These are phyloP conservation scores for Megaceryle maxima DNA, from an alignment of 2,113 vertebrate species.

Conservation along the genomic window DNA sequence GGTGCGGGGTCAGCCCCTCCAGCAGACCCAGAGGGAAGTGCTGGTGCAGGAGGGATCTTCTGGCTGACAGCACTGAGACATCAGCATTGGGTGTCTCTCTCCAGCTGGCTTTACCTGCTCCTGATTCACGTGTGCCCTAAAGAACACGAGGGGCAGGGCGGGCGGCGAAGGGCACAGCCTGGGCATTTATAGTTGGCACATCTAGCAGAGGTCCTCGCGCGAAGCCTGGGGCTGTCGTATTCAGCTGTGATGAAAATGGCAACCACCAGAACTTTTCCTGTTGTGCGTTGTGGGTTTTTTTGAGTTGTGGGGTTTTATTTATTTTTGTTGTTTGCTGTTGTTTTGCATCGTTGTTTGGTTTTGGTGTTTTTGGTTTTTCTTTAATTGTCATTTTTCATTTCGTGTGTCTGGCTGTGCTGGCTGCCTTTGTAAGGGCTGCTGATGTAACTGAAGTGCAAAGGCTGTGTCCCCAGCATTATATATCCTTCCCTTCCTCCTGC, in stretches of 20 bases:
- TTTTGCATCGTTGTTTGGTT: too few species aligned
- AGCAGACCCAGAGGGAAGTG: background rate
- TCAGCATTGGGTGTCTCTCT: background rate
- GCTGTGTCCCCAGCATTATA: background rate
- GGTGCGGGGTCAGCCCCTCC: background rate
- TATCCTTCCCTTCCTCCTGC: background rate
- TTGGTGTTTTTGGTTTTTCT: too few species aligned
- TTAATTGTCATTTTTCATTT: too few species aligned
- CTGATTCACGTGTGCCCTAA: background rate
- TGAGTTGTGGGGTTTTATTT: too few species aligned
- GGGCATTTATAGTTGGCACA: background rate
- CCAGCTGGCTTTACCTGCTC: background rate
- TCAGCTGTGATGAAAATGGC: background rate
- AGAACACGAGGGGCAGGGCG: background rate
- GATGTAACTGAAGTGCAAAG: background rate
- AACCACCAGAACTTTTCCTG: background rate
- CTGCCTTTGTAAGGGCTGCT: background rate
- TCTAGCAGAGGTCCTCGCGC: background rate
- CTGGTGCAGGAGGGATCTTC: background rate
- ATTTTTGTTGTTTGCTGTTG: background rate
- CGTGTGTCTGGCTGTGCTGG: background rate
- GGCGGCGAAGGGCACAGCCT: background rate
- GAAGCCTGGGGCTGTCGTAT: background rate
- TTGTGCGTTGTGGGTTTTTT: background rate
- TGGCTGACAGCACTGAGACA: background rate